Conservation (phyloP, 2,797 vertebrate species). For the Sternotherus odoratus region DNA sequence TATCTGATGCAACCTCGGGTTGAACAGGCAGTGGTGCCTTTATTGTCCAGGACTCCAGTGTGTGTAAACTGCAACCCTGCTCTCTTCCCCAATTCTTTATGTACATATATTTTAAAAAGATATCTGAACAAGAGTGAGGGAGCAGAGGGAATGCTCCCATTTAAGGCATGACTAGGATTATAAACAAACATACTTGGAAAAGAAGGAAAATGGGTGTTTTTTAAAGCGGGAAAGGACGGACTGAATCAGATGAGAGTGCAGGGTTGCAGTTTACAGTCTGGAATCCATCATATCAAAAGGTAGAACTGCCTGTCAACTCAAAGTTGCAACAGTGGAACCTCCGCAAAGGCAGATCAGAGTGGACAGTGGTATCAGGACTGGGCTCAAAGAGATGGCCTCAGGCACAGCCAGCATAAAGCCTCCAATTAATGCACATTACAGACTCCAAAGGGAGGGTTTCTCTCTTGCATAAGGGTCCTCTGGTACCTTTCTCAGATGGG, state of each 20-base stretch:
- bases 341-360: background rate
- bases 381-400: background rate
- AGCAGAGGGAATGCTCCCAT: background rate
- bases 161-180: background rate
- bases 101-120: background rate
- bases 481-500: slow-evolving; percentile 79
- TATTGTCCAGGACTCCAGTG: background rate
- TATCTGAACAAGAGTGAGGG: background rate
- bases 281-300: background rate
- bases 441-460: accelerated
- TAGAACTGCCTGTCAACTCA: background rate
- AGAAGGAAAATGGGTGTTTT: accelerated
- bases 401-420: background rate
- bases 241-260: background rate
- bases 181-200: background rate
- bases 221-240: background rate
- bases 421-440: background rate
- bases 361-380: background rate
- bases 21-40: background rate
- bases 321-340: background rate
- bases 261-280: background rate
- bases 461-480: background rate
- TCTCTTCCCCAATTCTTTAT: background rate
- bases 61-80: background rate
- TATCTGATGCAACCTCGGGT: background rate